These are phyloP conservation scores for Abrostola tripartita DNA, from an alignment of 2,888 invertebrate species.

Conservation along the genomic window DNA sequence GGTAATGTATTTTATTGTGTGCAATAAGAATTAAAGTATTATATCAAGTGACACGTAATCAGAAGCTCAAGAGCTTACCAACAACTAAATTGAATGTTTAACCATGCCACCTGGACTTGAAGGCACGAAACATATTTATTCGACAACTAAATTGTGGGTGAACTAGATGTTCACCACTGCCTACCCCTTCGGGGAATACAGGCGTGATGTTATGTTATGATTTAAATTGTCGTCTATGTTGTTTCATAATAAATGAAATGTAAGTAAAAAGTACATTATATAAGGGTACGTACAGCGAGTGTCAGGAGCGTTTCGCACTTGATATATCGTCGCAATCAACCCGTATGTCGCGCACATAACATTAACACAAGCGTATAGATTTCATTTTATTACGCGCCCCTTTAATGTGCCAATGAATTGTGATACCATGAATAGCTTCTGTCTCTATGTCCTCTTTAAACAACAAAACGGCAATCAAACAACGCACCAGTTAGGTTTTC, in stretches of 20 bases:
- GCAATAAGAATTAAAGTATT: too few species aligned
- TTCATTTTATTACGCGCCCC: constrained; percentile 70
- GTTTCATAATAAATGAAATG: constrained; percentile 13
- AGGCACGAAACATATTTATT: too few species aligned
- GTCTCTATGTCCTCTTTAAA: constrained; percentile 15
- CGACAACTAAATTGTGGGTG: too few species aligned
- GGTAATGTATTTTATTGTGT: too few species aligned
- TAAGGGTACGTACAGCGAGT: constrained; percentile 36
- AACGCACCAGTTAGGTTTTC: not conserved
- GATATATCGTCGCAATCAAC: constrained; percentile 76
- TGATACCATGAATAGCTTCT: constrained; percentile 35
- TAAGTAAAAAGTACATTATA: constrained; percentile 35
- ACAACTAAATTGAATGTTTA: too few species aligned
- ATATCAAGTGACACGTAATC: too few species aligned
- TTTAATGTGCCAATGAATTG: constrained; percentile 61
- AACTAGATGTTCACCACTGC: too few species aligned
- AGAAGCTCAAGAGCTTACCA: too few species aligned
- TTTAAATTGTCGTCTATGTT: too few species aligned
- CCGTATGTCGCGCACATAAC: constrained; percentile 58
- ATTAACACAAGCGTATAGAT: constrained; percentile 68
- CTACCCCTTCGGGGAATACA: too few species aligned
- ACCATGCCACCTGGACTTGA: too few species aligned
- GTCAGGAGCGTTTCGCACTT: constrained; percentile 56
- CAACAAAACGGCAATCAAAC: not conserved
- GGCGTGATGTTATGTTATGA: too few species aligned